These are phyloP conservation scores for Falcaria lacertinaria DNA, from an alignment of 2,888 invertebrate genomes.

Conservation along the genomic window DNA sequence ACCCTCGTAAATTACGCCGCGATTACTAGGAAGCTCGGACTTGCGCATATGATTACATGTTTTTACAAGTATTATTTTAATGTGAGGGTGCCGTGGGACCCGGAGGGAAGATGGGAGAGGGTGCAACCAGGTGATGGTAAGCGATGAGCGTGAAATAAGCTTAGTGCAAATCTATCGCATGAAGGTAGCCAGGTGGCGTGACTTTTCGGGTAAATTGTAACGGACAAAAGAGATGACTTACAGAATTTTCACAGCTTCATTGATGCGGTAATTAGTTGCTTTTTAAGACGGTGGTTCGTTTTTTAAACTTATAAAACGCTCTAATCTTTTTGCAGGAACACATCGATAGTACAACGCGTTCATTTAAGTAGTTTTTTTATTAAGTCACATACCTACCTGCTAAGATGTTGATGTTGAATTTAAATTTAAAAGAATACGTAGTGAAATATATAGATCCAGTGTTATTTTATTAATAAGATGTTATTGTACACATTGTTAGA, in stretches of 20 bases:
- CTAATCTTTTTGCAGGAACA: neutral
- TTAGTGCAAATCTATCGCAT: constrained; percentile 43
- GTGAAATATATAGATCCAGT: no score
- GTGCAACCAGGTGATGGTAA: constrained; percentile 49
- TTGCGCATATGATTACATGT: constrained; percentile 71
- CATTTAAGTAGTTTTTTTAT: no score
- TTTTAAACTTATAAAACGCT: neutral
- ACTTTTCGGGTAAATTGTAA: constrained; percentile 29
- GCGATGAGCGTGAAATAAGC: constrained; percentile 60
- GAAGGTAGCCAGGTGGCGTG: constrained; percentile 51
- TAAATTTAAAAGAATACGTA: no score
- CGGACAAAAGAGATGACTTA: constrained; percentile 20
- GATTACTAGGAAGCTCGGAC: constrained; percentile 56
- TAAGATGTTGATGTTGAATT: no score
- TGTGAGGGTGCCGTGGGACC: constrained; percentile 63
- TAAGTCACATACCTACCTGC: no score
- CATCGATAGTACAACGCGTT: no score
- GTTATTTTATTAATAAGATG: no score
- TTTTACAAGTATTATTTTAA: constrained; percentile 65
- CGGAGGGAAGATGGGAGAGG: constrained; percentile 38
- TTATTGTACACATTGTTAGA: constrained; percentile 12
- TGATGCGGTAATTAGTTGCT: neutral
- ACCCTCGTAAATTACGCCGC: constrained; percentile 41
- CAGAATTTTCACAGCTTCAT: constrained; percentile 19
- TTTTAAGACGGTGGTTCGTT: neutral